phyloP scores from a whole-genome alignment of 1,140 invertebrate genomes.

The Agrilus planipennis region DNA sequence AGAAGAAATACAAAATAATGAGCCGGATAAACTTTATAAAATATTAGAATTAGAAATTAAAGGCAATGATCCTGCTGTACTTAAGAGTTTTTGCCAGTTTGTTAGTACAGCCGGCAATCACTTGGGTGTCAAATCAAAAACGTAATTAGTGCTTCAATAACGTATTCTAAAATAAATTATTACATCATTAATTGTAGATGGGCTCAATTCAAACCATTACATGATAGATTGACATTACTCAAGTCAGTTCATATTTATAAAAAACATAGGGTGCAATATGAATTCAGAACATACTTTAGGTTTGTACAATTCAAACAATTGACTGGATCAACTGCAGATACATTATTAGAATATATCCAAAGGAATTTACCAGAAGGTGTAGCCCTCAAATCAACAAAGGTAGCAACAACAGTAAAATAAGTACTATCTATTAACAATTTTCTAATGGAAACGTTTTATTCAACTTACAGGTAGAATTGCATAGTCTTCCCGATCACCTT shows the following conservation, averaged over 20 bases:
- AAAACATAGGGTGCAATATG: conserved; percentile 93
- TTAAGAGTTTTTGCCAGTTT: conserved; percentile 83
- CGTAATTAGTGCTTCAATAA: conserved; percentile 41
- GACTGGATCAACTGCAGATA: conserved; percentile 91
- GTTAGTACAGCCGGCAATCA: conserved; percentile 63
- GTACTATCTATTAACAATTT: conserved; percentile 8
- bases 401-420: conserved; percentile 24
- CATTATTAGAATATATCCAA: conserved; percentile 92
- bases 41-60: conserved; percentile 76
- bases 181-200: conserved; percentile 40
- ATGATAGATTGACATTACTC: conserved; percentile 67
- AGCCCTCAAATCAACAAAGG: conserved; percentile 86
- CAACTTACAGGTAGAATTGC: conserved; percentile 45
- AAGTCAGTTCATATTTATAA: conserved; percentile 87
- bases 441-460: conserved; percentile 13
- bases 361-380: conserved; percentile 96
- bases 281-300: conserved; percentile 84
- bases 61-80: conserved; percentile 73
- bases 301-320: conserved; percentile 72
- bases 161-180: conserved; percentile 10
- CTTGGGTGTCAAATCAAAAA: conserved; percentile 62
- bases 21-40: conserved; percentile 68
- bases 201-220: conserved; percentile 55
- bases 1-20: conserved; percentile 24
- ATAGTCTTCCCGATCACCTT: conserved; percentile 34